A percentile compares a stretch with the other conserved stretches of the same genome.
Evolutionary conservation across 2,888 invertebrate species (phyloP).

Genomic region (Caradrina clavipalpis): DNA sequence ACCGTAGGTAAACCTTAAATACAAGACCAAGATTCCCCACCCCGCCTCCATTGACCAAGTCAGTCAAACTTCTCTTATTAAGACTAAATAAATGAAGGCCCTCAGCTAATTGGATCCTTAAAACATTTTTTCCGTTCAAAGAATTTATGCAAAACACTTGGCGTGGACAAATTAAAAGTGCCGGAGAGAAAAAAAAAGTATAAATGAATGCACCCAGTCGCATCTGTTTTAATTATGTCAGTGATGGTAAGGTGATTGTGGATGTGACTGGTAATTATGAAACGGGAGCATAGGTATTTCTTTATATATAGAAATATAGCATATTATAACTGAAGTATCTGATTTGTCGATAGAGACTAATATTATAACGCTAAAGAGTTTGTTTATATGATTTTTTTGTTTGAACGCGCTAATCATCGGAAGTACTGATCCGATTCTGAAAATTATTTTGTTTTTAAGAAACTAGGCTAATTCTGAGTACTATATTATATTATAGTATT

Average conservation of each 20-base stretch:
- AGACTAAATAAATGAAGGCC: slow-evolving; percentile 86
- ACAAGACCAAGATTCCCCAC: slow-evolving; percentile 52
- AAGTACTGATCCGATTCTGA: too few relatives aligned
- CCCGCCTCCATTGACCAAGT: slow-evolving; percentile 62
- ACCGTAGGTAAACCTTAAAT: slow-evolving; percentile 45
- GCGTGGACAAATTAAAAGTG: slow-evolving; percentile 88
- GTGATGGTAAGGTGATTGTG: slow-evolving; percentile 56
- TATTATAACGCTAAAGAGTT: too few relatives aligned
- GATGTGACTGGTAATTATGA: slow-evolving; percentile 63
- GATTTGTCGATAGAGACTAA: too few relatives aligned
- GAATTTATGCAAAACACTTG: slow-evolving; percentile 89
- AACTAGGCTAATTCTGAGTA: too few relatives aligned
- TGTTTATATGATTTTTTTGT: too few relatives aligned
- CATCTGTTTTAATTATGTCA: slow-evolving; percentile 87
- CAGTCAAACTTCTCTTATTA: slow-evolving; percentile 79
- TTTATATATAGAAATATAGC: too few relatives aligned
- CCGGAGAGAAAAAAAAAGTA: slow-evolving; percentile 78
- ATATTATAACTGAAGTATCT: too few relatives aligned
- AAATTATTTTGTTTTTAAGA: too few relatives aligned
- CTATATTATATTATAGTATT: too few relatives aligned
- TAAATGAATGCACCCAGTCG: slow-evolving; percentile 89
- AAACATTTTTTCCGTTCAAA: slow-evolving; percentile 76
- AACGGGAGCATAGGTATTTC: background rate
- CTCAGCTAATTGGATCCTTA: slow-evolving; percentile 85
- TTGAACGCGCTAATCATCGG: too few relatives aligned